Percentiles rank a stretch among this genome's conserved stretches.
These are phyloP conservation scores for Patella caerulea DNA, from an alignment of 2,888 invertebrate genomes.

Conservation along the genomic window DNA sequence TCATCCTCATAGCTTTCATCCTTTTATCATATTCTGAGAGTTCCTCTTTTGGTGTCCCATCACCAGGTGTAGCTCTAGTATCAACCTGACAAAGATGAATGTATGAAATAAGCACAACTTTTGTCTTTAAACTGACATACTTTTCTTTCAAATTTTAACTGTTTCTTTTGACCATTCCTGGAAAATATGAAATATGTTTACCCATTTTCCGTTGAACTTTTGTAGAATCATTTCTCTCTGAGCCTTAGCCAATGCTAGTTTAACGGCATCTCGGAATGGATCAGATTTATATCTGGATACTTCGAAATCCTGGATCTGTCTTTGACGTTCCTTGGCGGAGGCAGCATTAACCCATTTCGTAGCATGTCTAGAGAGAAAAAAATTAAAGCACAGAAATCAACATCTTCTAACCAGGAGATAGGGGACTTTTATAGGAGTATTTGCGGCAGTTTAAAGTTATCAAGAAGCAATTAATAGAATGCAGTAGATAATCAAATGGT, in stretches of 20 bases:
- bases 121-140: no score
- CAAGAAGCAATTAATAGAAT: no score
- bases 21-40: constrained; percentile 8
- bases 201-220: constrained; percentile 39
- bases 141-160: no score
- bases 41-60: background rate
- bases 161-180: no score
- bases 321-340: constrained; percentile 24
- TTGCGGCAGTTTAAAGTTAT: no score
- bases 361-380: constrained; percentile 14
- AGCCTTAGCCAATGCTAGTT: constrained; percentile 28
- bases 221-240: constrained; percentile 38
- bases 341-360: constrained; percentile 23
- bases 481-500: no score
- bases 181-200: constrained; percentile 13
- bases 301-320: constrained; percentile 32
- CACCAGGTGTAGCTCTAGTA: background rate
- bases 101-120: no score
- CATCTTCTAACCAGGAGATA: no score
- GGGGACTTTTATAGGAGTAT: no score
- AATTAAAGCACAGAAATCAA: no score
- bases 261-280: constrained; percentile 25
- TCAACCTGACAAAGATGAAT: background rate
- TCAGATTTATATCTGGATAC: constrained; percentile 1
- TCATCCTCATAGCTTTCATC: constrained; percentile 15